Evolutionary conservation across 2,113 vertebrate genomes (phyloP).

Genomic region (Boleophthalmus pectinirostris): DNA sequence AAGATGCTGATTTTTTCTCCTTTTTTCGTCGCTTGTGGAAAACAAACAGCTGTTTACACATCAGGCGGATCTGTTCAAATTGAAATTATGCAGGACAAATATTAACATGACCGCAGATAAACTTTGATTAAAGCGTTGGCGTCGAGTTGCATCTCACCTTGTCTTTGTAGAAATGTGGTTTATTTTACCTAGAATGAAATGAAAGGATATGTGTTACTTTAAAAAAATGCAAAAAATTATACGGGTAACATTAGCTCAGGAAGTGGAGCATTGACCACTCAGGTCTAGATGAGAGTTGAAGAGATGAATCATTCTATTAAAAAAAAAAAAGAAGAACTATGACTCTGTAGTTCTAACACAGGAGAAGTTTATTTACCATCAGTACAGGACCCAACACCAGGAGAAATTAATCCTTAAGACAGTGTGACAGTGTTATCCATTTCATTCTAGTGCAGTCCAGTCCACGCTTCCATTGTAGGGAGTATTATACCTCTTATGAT

Average conservation of each 20-base stretch:
- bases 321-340: no score
- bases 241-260: not conserved
- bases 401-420: no score
- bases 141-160: constrained; percentile 12
- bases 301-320: no score
- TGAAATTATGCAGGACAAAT: constrained; percentile 70
- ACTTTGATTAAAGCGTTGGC: constrained; percentile 53
- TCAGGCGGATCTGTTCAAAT: constrained; percentile 60
- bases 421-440: no score
- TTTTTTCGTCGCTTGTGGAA: constrained; percentile 17
- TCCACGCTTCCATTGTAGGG: no score
- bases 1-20: constrained; percentile 43
- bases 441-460: no score
- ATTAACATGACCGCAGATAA: constrained; percentile 64
- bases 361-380: no score
- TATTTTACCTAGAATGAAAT: not conserved
- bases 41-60: constrained; percentile 69
- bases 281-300: no score
- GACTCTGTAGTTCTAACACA: no score
- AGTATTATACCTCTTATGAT: no score
- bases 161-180: constrained; percentile 8
- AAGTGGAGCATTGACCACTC: not conserved
- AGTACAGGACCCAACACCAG: no score
- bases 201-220: not conserved
- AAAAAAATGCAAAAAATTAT: not conserved